These are phyloP conservation scores for Alethe diademata DNA, from an alignment of 2,113 vertebrate species.

Conservation along the genomic window DNA sequence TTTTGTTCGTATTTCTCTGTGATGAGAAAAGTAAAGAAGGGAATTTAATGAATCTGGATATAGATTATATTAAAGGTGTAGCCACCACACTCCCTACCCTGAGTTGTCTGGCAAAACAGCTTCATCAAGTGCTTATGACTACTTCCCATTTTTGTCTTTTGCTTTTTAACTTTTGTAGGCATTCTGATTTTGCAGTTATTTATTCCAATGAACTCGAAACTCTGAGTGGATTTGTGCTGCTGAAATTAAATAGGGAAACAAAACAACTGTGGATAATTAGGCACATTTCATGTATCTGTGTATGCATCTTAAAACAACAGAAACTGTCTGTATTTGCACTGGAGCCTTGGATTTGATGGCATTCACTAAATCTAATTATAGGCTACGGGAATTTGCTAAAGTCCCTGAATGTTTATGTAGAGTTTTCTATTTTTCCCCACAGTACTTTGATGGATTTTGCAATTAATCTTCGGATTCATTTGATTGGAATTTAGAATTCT, in stretches of 20 bases:
- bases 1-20: background rate
- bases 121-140: background rate
- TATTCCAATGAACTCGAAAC: conserved; percentile 1
- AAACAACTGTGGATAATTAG: conserved; percentile 46
- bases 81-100: background rate
- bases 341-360: background rate
- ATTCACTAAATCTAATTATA: conserved; percentile 32
- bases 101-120: background rate
- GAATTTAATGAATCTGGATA: background rate
- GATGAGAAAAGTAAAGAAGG: background rate
- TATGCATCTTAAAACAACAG: conserved; percentile 22
- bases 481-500: conserved; percentile 36
- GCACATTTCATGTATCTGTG: conserved; percentile 37
- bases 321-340: background rate
- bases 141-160: background rate
- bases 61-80: background rate
- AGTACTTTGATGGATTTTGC: conserved; percentile 46
- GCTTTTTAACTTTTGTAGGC: background rate
- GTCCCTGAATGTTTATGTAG: background rate
- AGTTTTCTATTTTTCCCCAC: background rate
- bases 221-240: conserved; percentile 42
- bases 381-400: background rate
- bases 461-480: conserved; percentile 52
- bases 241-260: conserved; percentile 34
- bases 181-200: conserved; percentile 15